Evolutionary conservation across 2,797 vertebrate genomes (phyloP).

Genomic region (Hydrolagus colliei): DNA sequence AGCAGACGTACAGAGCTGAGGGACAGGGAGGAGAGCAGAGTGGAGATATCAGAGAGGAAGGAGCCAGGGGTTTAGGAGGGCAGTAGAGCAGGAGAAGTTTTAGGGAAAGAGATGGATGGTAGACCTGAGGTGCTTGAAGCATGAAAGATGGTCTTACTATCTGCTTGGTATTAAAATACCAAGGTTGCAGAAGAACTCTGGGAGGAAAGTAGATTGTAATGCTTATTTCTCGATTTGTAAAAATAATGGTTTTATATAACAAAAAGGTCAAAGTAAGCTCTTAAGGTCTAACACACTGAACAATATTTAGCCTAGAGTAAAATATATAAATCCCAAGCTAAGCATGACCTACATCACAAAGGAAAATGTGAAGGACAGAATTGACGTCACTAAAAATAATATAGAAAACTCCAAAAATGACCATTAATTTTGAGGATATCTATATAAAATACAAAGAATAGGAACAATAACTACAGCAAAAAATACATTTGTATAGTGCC

Average conservation of each 20-base stretch:
- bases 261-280: background rate
- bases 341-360: background rate
- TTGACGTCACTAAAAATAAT: background rate
- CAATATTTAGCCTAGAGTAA: background rate
- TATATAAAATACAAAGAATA: background rate
- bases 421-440: no score
- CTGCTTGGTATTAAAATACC: background rate
- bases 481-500: background rate
- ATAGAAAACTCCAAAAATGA: background rate
- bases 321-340: background rate
- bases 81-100: no score
- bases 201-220: background rate
- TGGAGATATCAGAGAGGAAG: no score
- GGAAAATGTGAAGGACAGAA: background rate
- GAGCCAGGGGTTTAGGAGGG: no score
- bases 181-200: background rate
- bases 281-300: background rate
- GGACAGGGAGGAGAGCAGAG: no score
- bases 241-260: background rate
- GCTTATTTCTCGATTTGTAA: background rate
- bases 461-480: background rate
- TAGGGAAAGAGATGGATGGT: no score
- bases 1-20: no score
- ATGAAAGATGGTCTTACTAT: background rate
- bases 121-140: no score